Percentiles rank a stretch among this genome's conserved stretches.
phyloP scores from a whole-genome alignment of 2,888 invertebrate genomes.

The Drosophila niveifrons region DNA sequence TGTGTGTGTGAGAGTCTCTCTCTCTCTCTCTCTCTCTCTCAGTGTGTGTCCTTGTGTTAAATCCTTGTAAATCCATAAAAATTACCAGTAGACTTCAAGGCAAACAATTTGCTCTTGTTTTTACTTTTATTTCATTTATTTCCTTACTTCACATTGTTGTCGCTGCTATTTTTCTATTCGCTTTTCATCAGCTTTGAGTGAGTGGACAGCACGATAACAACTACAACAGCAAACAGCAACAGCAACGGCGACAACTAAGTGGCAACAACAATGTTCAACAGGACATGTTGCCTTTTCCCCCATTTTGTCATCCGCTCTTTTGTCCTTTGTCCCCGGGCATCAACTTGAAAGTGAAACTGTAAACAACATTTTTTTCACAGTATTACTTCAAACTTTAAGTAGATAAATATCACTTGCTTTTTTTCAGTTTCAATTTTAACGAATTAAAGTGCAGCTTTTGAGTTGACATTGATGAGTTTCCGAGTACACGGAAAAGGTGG shows the following conservation, averaged over 20 bases:
- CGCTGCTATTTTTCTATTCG: constrained; percentile 30
- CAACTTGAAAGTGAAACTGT: constrained; percentile 55
- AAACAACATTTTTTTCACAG: constrained; percentile 36
- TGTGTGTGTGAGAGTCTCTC: background rate
- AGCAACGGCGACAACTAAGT: constrained; percentile 42
- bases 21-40: no score
- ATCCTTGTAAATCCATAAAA: constrained; percentile 80
- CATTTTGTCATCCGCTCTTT: constrained; percentile 44
- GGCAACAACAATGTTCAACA: constrained; percentile 47
- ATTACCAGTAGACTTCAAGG: constrained; percentile 58
- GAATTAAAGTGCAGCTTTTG: constrained; percentile 2
- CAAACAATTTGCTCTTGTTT: constrained; percentile 59
- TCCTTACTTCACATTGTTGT: constrained; percentile 8
- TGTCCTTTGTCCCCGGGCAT: constrained; percentile 36
- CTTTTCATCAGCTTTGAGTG: constrained; percentile 45
- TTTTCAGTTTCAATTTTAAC: constrained; percentile 1
- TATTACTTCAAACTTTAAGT: constrained; percentile 43
- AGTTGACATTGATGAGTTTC: background rate
- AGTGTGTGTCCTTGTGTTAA: constrained; percentile 44
- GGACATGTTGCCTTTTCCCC: constrained; percentile 38
- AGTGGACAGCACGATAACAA: constrained; percentile 47
- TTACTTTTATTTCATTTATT: constrained; percentile 27
- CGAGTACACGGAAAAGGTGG: background rate
- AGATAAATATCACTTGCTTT: constrained; percentile 18
- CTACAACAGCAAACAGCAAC: constrained; percentile 19